These are phyloP conservation scores for Sisyra nigra DNA, from an alignment of 2,888 invertebrate genomes.

Conservation along the genomic window DNA sequence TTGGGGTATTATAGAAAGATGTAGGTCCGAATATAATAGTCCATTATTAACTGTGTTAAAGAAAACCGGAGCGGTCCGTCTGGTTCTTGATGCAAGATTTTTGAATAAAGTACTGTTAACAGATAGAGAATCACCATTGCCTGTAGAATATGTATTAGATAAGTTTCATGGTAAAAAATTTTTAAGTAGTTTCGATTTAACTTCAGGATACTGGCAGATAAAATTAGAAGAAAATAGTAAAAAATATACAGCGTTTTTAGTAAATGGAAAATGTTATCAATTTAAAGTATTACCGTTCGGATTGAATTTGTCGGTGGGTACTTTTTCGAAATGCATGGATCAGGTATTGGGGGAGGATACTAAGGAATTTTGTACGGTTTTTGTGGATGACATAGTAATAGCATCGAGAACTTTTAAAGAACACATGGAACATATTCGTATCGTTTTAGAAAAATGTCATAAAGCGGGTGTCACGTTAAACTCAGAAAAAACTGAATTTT, in stretches of 20 bases:
- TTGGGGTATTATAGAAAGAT: constrained; percentile 8
- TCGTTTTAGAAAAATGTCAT: neutral
- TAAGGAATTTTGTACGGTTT: neutral
- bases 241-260: constrained; percentile 2
- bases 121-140: constrained; percentile 7
- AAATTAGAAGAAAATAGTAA: neutral
- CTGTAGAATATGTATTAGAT: constrained; percentile 4
- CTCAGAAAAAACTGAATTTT: neutral
- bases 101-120: constrained; percentile 5
- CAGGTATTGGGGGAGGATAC: neutral
- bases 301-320: neutral
- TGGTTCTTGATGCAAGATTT: constrained; percentile 8
- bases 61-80: constrained; percentile 8
- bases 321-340: neutral
- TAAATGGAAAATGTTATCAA: neutral
- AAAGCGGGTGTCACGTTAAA: neutral
- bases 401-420: neutral
- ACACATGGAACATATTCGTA: neutral
- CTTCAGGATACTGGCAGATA: neutral
- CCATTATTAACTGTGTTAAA: constrained; percentile 7
- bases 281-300: too few species aligned
- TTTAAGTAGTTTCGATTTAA: constrained; percentile 1
- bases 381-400: neutral
- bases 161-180: constrained; percentile 5
- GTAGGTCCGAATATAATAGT: constrained; percentile 6